Evolutionary conservation across 2,113 vertebrate species (phyloP).

Genomic region (Lasiurus cinereus): DNA sequence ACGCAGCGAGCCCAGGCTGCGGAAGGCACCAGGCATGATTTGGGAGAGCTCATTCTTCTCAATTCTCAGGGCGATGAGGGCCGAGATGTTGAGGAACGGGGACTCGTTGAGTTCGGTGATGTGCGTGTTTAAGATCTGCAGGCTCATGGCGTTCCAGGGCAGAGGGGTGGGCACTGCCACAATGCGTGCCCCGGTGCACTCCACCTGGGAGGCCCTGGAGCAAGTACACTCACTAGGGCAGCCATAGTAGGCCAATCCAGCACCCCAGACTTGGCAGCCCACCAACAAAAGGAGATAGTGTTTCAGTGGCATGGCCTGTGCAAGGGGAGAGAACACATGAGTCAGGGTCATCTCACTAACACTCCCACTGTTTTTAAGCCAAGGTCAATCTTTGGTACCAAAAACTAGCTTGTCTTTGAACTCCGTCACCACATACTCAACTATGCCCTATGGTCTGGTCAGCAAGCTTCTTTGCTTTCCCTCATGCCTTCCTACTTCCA

Average conservation of each 20-base stretch:
- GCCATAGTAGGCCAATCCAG: conserved; percentile 67
- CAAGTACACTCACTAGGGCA: conserved; percentile 88
- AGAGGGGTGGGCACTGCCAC: conserved; percentile 84
- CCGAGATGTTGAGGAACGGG: conserved; percentile 86
- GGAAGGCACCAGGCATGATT: conserved; percentile 86
- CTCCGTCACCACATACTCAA: neutral
- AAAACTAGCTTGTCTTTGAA: neutral
- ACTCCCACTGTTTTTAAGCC: neutral
- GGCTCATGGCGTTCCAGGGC: conserved; percentile 86
- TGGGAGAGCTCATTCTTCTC: conserved; percentile 88
- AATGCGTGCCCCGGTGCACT: conserved; percentile 83
- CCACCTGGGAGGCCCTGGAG: conserved; percentile 85
- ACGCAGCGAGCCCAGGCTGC: conserved; percentile 85
- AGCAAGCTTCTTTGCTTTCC: neutral
- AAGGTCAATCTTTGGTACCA: neutral
- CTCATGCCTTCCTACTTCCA: neutral
- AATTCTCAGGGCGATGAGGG: conserved; percentile 87
- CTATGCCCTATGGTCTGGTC: neutral
- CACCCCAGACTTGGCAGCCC: conserved; percentile 75
- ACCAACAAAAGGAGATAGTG: conserved; percentile 83
- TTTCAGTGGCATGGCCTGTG: conserved; percentile 85
- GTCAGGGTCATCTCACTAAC: neutral
- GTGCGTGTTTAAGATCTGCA: conserved; percentile 88
- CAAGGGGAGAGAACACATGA: neutral
- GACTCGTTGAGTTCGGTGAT: conserved; percentile 81